Evolutionary conservation across 2,113 vertebrate genomes (phyloP).

Genomic region (Nesoenas mayeri): DNA sequence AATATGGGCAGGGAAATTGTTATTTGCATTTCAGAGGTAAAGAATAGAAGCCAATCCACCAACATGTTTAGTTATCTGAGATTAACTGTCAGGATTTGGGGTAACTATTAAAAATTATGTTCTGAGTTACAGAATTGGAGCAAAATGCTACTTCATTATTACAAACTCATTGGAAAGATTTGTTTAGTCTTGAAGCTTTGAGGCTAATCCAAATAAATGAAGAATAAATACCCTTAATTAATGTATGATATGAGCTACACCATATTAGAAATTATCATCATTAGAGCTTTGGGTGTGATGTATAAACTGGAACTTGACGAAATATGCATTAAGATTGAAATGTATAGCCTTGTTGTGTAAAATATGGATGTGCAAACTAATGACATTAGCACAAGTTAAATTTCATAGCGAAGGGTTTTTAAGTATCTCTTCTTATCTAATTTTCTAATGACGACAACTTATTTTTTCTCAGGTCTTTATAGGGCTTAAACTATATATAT

Average conservation of each 20-base stretch:
- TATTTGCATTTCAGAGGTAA: background rate
- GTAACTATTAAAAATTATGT: background rate
- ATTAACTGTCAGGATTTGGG: background rate
- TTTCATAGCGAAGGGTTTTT: background rate
- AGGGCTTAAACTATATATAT: background rate
- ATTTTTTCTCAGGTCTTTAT: background rate
- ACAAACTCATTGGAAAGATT: background rate
- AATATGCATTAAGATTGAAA: background rate
- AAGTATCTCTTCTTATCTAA: background rate
- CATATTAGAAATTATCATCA: accelerated
- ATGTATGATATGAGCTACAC: background rate
- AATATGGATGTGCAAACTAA: background rate
- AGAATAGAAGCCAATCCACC: background rate
- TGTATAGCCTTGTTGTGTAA: background rate
- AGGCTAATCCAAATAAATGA: background rate
- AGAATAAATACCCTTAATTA: background rate
- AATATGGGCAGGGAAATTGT: background rate
- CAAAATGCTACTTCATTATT: background rate
- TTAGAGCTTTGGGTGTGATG: background rate
- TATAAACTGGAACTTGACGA: background rate
- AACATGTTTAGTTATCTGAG: background rate
- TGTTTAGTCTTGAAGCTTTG: background rate
- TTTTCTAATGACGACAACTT: background rate
- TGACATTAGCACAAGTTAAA: background rate
- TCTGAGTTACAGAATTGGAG: background rate